phyloP scores from a whole-genome alignment of 2,113 vertebrate genomes.

The Xiphorhynchus elegans region DNA sequence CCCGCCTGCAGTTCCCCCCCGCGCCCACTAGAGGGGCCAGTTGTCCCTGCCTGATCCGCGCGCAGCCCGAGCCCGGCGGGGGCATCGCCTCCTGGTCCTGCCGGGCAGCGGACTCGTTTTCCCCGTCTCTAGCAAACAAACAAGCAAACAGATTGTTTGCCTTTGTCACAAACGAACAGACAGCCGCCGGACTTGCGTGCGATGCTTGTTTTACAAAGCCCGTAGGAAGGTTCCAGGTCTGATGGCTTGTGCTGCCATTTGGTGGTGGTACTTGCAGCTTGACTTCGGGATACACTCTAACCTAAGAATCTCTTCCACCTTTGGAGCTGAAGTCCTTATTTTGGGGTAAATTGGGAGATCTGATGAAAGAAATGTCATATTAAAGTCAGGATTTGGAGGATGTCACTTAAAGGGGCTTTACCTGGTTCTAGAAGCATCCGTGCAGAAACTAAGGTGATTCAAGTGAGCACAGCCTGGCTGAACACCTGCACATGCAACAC shows the following conservation, averaged over 20 bases:
- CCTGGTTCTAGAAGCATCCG: background rate
- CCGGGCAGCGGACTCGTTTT: background rate
- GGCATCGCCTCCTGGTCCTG: background rate
- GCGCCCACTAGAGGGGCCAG: constrained; percentile 80
- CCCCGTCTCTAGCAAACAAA: background rate
- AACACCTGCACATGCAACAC: background rate
- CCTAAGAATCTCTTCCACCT: background rate
- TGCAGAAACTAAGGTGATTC: background rate
- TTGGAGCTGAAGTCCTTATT: background rate
- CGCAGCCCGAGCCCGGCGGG: background rate
- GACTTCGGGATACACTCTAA: background rate
- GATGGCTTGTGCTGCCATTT: background rate
- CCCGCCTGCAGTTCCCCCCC: constrained; percentile 36
- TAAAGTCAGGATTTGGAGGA: background rate
- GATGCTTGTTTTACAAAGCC: background rate
- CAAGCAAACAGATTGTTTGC: background rate
- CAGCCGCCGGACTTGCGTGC: background rate
- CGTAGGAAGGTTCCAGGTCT: background rate
- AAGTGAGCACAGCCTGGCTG: background rate
- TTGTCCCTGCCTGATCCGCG: constrained; percentile 60
- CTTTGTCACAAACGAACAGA: background rate
- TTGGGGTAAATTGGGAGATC: background rate
- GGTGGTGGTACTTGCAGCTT: background rate
- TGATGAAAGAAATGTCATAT: background rate
- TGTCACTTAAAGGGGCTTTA: background rate